Conservation (phyloP, 2,888 invertebrate species). For the Epirrita christyi region DNA sequence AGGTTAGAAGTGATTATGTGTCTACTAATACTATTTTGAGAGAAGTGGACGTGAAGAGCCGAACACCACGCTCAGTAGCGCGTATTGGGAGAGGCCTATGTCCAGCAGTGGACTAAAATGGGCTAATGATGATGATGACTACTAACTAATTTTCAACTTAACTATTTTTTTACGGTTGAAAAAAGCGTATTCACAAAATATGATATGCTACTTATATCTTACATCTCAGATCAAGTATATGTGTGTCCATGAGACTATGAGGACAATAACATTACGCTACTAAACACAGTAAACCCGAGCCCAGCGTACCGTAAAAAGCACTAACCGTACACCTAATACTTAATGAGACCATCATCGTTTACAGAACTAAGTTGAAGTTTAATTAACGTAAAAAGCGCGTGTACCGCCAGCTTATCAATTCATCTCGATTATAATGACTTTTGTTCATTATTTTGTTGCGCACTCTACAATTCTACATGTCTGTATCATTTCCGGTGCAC, state of each 20-base stretch:
- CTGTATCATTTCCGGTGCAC: conserved; percentile 67
- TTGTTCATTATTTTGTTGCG: conserved; percentile 81
- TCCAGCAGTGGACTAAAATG: too few species aligned
- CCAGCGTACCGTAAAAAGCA: conserved; percentile 68
- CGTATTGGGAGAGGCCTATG: too few species aligned
- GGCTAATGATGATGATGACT: too few species aligned
- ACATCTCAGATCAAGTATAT: not conserved
- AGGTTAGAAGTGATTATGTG: too few species aligned
- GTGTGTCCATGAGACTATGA: conserved; percentile 1
- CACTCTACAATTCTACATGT: conserved; percentile 58
- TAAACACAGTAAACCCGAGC: conserved; percentile 3
- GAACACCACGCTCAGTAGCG: too few species aligned
- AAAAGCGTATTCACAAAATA: too few species aligned
- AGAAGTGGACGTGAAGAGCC: too few species aligned
- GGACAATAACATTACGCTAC: conserved; percentile 11
- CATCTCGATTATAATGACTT: conserved; percentile 80
- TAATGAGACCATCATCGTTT: conserved; percentile 79
- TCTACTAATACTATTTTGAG: too few species aligned
- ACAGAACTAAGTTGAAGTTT: conserved; percentile 82
- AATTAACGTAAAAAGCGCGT: conserved; percentile 84
- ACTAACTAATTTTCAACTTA: too few species aligned
- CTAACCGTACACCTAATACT: conserved; percentile 64
- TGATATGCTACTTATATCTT: not conserved
- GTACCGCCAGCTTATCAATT: conserved; percentile 76
- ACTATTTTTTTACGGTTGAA: too few species aligned